Conservation (phyloP, 2,888 invertebrate genomes). For the Neoaliturus tenellus region DNA sequence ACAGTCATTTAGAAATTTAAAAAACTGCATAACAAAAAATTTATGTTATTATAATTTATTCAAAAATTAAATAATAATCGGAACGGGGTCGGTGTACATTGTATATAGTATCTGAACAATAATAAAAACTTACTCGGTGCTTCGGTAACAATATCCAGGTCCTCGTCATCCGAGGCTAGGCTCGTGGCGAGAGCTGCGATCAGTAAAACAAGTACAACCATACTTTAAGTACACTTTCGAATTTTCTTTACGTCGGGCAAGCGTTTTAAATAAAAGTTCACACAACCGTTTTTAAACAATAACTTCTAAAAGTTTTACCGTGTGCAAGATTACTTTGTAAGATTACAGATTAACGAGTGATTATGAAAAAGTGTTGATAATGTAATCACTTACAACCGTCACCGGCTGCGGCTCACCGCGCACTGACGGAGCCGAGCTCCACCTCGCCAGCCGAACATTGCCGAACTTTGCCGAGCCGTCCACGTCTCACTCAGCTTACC, state of each 20-base stretch:
- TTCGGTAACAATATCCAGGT: slow-evolving; percentile 19
- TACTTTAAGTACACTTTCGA: slow-evolving; percentile 10
- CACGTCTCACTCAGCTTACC: too few species aligned
- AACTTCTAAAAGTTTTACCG: background rate
- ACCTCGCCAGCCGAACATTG: background rate
- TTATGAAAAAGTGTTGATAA: background rate
- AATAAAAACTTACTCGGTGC: background rate
- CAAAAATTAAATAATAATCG: too few species aligned
- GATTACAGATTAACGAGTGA: background rate
- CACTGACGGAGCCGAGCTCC: slow-evolving; percentile 3
- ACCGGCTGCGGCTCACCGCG: slow-evolving; percentile 16
- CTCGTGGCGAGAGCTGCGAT: background rate
- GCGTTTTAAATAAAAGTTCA: too few species aligned
- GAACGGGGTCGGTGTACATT: too few species aligned
- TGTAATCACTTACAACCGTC: background rate
- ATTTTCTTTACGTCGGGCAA: background rate
- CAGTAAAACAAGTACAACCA: background rate
- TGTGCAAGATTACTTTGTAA: too few species aligned
- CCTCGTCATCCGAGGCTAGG: slow-evolving; percentile 1
- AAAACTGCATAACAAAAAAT: too few species aligned
- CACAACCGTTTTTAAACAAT: too few species aligned
- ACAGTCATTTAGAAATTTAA: too few species aligned
- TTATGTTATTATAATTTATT: too few species aligned
- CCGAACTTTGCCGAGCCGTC: background rate
- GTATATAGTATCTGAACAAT: too few species aligned